These are phyloP conservation scores for Tribolium freemani DNA, from an alignment of 2,888 invertebrate species.

Conservation along the genomic window DNA sequence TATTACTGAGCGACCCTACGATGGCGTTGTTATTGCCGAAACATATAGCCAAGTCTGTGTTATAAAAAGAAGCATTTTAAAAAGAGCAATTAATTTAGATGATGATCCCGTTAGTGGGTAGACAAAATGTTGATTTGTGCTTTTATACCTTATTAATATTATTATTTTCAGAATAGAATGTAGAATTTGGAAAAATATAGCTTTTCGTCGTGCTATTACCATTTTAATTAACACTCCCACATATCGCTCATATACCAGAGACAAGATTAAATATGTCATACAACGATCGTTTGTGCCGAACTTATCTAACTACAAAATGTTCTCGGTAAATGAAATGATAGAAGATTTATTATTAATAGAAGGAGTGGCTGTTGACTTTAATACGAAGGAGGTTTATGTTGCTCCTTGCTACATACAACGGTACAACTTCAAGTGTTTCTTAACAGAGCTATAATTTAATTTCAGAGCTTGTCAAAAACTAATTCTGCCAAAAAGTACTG, in stretches of 20 bases:
- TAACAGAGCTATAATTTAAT: not conserved
- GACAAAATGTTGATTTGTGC: not conserved
- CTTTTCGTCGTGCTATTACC: constrained; percentile 59
- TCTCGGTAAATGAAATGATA: constrained; percentile 71
- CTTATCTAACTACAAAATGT: constrained; percentile 69
- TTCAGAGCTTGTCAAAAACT: not conserved
- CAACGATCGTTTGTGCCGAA: constrained; percentile 73
- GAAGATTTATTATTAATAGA: constrained; percentile 73
- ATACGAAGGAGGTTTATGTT: constrained; percentile 70
- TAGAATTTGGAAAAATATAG: constrained; percentile 63
- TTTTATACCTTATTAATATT: constrained; percentile 42
- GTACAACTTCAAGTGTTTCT: constrained; percentile 51
- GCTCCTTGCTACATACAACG: constrained; percentile 74
- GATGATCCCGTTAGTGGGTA: constrained; percentile 53
- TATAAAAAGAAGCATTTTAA: constrained; percentile 66
- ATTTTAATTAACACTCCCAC: constrained; percentile 63
- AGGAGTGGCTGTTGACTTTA: constrained; percentile 71
- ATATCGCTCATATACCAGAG: not conserved
- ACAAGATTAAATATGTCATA: constrained; percentile 63
- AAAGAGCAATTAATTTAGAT: constrained; percentile 65
- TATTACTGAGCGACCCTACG: constrained; percentile 71
- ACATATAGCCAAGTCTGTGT: constrained; percentile 72
- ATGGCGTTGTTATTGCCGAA: constrained; percentile 73
- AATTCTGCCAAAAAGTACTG: not conserved
- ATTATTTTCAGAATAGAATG: constrained; percentile 69